Conservation (phyloP, 1,140 invertebrate genomes). For the Oedothorax gibbosus region DNA sequence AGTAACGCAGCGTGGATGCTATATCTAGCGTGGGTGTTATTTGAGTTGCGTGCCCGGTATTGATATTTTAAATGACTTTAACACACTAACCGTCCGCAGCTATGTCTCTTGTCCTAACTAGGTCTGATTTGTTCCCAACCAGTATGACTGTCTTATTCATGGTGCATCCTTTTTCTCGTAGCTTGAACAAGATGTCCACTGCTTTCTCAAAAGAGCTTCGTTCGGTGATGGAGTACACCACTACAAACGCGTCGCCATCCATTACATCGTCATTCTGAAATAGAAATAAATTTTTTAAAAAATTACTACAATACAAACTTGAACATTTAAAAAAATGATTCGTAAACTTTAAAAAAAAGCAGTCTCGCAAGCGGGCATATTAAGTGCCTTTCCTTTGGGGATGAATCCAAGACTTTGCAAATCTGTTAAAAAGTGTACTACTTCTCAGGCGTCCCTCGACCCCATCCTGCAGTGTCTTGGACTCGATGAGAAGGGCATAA, state of each 20-base stretch:
- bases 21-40: too few relatives aligned
- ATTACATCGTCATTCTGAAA: slow-evolving; percentile 69
- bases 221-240: slow-evolving; percentile 92
- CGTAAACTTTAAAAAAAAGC: too few relatives aligned
- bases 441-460: too few relatives aligned
- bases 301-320: too few relatives aligned
- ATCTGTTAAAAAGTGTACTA: too few relatives aligned
- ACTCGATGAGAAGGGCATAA: too few relatives aligned
- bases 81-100: slow-evolving; percentile 82
- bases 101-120: slow-evolving; percentile 87
- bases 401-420: too few relatives aligned
- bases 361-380: too few relatives aligned
- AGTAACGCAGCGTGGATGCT: too few relatives aligned
- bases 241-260: slow-evolving; percentile 89
- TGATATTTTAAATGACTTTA: neutral
- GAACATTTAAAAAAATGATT: too few relatives aligned
- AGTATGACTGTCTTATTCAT: slow-evolving; percentile 88
- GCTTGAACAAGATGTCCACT: slow-evolving; percentile 80
- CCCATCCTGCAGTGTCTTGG: too few relatives aligned
- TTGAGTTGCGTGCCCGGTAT: neutral
- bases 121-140: slow-evolving; percentile 96
- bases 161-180: slow-evolving; percentile 76
- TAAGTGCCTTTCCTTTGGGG: too few relatives aligned
- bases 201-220: slow-evolving; percentile 80
- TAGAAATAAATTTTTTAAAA: neutral